Base-by-base conservation (phyloP, 64 coral and sea anemone species). In the Porites australiensis region DNA sequence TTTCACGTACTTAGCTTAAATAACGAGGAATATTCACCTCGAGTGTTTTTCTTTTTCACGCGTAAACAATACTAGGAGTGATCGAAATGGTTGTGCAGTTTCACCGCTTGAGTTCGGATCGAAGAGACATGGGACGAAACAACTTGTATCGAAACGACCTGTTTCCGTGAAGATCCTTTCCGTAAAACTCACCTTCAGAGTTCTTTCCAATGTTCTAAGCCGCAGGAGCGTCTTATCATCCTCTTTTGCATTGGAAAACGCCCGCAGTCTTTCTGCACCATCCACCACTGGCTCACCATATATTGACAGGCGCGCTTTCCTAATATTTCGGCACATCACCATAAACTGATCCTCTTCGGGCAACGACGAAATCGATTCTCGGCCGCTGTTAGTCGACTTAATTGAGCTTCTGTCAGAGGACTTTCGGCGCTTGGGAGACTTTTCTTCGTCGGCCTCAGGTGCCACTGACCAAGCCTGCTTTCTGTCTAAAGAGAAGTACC, bases 291-390 rank as follows among this genome's bases (percentile, higher is more conserved):
- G 91, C 2, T 86, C 72, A 70, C 91, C 91, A 2, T 62, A 75
- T 45, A 92, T 76, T 21, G 90, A 84, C 82, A 92, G 16, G 10
- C 81, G 78, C 16, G 90, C 90, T 82, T 74, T 46, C 53, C 22
- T 92, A 8, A 92, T 86, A 58, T 16, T 86, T 11, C 55, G 79
- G 50, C 69, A 80, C 78, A 92, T 55, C 14, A 44, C 53, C 58
- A 92, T 74, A 12, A 92, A 58, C 57, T 92, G 64, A 37, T 92
- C 90, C 48, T 71, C 52, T 1, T 92, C 72, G 8, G 65, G 44
- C 20, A 57, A 48, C 0, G 82, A 76, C 4, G 67, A 68, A 4
- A 84, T 51, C 16, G 81, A 84, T 18, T 4, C 81, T 68, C 12
- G 48, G 19, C 69, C 81, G 46, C 61, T 84, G 45, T 45, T 50